phyloP scores from a whole-genome alignment of 2,888 invertebrate species.

The Lasius platythorax region DNA sequence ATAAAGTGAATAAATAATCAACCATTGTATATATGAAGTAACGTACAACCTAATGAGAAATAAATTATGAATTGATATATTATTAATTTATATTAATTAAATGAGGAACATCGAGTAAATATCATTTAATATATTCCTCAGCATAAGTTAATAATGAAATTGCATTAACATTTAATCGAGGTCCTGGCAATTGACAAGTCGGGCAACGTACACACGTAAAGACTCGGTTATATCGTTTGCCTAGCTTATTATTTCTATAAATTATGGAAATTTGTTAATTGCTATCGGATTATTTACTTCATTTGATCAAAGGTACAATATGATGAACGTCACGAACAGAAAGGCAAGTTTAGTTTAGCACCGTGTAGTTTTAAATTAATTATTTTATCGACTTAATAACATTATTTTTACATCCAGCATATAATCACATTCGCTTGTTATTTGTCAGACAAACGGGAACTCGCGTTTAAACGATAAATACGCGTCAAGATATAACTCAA shows the following conservation, averaged over 20 bases:
- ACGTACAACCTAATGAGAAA: conserved; percentile 39
- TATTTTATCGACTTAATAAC: neutral
- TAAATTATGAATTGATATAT: conserved; percentile 25
- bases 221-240: neutral
- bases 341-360: neutral
- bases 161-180: conserved; percentile 33
- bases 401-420: conserved; percentile 23
- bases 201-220: neutral
- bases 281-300: conserved; percentile 16
- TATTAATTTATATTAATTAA: conserved; percentile 45
- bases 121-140: conserved; percentile 47
- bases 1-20: neutral
- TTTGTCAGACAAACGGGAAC: conserved; percentile 8
- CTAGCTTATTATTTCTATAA: conserved; percentile 25
- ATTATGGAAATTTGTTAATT: conserved; percentile 37
- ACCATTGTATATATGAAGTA: neutral
- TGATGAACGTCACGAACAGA: conserved; percentile 32
- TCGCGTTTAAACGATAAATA: conserved; percentile 34
- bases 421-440: conserved; percentile 25
- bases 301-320: conserved; percentile 28
- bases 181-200: conserved; percentile 48
- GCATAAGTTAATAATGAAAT: conserved; percentile 37
- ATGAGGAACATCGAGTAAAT: conserved; percentile 37
- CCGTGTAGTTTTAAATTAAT: conserved; percentile 17
- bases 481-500: conserved; percentile 40